Conservation (phyloP, 2,888 invertebrate genomes). For the Eurytoma adleriae region DNA sequence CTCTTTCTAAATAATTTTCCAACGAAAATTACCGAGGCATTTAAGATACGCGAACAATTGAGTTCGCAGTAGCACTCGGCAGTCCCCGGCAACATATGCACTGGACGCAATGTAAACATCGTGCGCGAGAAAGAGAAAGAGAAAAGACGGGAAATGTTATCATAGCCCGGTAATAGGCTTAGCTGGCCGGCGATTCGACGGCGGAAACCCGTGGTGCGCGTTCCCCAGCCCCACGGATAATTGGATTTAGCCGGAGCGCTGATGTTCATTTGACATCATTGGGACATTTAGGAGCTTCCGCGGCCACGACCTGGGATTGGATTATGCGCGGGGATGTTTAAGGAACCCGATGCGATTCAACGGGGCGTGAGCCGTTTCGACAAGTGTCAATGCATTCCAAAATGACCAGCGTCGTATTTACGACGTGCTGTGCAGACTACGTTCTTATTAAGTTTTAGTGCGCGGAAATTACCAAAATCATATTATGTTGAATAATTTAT, state of each 20-base stretch:
- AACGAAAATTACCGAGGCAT: too few relatives aligned
- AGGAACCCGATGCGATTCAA: slow-evolving; percentile 56
- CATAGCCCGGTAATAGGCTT: slow-evolving; percentile 72
- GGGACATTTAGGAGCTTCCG: slow-evolving; percentile 67
- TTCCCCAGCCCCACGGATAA: slow-evolving; percentile 60
- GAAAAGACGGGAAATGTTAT: slow-evolving; percentile 67
- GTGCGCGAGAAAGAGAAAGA: slow-evolving; percentile 30
- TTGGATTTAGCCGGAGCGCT: slow-evolving; percentile 70
- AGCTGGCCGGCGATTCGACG: slow-evolving; percentile 52
- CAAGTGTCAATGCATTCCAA: slow-evolving; percentile 15
- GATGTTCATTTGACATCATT: slow-evolving; percentile 75
- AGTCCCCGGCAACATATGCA: slow-evolving; percentile 63
- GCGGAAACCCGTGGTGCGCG: slow-evolving; percentile 57
- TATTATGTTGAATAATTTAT: too few relatives aligned
- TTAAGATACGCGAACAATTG: too few relatives aligned
- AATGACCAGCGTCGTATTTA: too few relatives aligned
- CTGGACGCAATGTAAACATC: slow-evolving; percentile 61
- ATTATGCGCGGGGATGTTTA: slow-evolving; percentile 67
- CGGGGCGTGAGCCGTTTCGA: slow-evolving; percentile 34
- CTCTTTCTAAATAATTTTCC: too few relatives aligned
- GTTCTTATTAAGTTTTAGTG: too few relatives aligned
- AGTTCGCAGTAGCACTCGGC: background rate
- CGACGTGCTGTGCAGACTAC: too few relatives aligned
- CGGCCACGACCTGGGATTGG: slow-evolving; percentile 61
- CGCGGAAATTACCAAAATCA: too few relatives aligned